Base-by-base conservation (phyloP, 1,140 invertebrate species). In the Hyposmocoma kahamanoa region DNA sequence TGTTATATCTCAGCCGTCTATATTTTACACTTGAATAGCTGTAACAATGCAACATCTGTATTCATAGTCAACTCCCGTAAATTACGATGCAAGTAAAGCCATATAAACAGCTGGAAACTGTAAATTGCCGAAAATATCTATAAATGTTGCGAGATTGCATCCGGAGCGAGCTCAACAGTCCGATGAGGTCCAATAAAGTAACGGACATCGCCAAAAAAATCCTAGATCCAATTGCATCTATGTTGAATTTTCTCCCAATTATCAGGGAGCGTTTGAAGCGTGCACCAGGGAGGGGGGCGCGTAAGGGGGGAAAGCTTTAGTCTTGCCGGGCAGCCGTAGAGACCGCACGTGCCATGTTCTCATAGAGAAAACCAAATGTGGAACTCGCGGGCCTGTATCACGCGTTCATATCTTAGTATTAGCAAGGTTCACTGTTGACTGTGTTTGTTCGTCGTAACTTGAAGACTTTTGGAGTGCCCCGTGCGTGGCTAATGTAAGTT, bases 161-260 rank as follows among this genome's bases (percentile, higher is more conserved):
- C 19, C 1, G 4, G 9, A 42, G 15, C 49, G 59, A 52, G 71
- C 69, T 68, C 62, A 67, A 72, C 56, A 62, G 65, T 60, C 63
- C 68, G 71, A 70, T 71, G 67, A 73, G 55, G 56, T 53, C 66
- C 61, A 66, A 68, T 68, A 72, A 72, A 74, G 80, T 83, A 77
- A 77, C 66, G 53, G 73, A 48, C 79, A 78, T 73, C 53, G 65
- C 72, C 67, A 78, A 80, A 79, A 82, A 79, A 76, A 64, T 62
- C 51, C 52, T 68, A 55, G 74, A 64, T 65, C 72, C 70, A 67
- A 74, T 78, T 83, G 79, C 79, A 80, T 61, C 72, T 53, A 48
- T 74, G 72, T 81, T 68, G 75, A 75, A 83, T 78, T 76, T 78
- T 77, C 79, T 80, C 76, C 65, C 74, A 72, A 83, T 83, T 78